Evolutionary conservation across 2,888 invertebrate species (phyloP).

Genomic region (Hydropsyche betteni): DNA sequence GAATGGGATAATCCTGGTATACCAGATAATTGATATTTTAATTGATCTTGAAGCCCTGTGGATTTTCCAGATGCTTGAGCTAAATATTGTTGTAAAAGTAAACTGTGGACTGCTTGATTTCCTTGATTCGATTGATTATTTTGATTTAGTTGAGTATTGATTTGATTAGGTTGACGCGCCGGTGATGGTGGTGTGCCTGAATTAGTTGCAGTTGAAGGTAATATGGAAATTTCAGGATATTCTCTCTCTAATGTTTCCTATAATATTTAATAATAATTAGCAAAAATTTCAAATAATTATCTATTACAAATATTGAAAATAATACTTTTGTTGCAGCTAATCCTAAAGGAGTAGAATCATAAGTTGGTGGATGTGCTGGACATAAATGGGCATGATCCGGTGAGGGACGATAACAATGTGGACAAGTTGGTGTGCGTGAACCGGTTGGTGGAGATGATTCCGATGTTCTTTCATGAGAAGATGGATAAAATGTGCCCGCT

Average conservation of each 20-base stretch:
- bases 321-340: constrained; percentile 65
- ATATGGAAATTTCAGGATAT: constrained; percentile 66
- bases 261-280: neutral
- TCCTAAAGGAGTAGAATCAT: constrained; percentile 61
- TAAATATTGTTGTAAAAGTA: constrained; percentile 64
- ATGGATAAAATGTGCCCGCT: constrained; percentile 90
- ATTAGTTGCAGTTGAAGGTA: constrained; percentile 65
- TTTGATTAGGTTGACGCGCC: constrained; percentile 61
- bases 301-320: constrained; percentile 9
- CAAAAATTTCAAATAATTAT: neutral
- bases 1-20: constrained; percentile 43
- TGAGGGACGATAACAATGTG: constrained; percentile 33
- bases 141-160: constrained; percentile 50
- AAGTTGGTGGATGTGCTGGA: constrained; percentile 37
- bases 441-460: constrained; percentile 39
- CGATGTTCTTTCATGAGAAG: constrained; percentile 63
- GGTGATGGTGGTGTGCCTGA: constrained; percentile 59
- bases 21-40: constrained; percentile 59
- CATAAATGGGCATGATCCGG: constrained; percentile 35
- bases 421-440: constrained; percentile 33
- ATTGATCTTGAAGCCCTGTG: constrained; percentile 58
- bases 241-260: constrained; percentile 66
- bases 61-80: constrained; percentile 60
- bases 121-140: constrained; percentile 55
- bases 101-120: constrained; percentile 66